A percentile compares a stretch with the other conserved stretches of the same genome.
These are phyloP conservation scores for Mythimna loreyi DNA, from an alignment of 2,888 invertebrate species.

Conservation along the genomic window DNA sequence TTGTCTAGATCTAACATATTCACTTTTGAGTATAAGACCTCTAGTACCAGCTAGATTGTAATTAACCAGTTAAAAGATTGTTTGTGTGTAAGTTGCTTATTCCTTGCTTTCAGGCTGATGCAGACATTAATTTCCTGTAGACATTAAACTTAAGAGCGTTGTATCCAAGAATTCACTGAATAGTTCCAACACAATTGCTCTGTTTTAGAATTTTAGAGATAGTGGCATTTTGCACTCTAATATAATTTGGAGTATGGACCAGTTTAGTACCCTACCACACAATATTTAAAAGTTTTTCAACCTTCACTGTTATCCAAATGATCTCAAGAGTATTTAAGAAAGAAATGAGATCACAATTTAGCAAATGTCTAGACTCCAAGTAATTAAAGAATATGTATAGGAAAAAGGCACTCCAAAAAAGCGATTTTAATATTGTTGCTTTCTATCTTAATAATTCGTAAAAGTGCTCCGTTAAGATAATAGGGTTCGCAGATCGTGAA, in stretches of 20 bases:
- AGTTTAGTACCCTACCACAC: background rate
- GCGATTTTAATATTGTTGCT: constrained; percentile 78
- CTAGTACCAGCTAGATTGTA: too few species aligned
- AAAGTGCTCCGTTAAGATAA: constrained; percentile 83
- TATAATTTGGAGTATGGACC: constrained; percentile 4
- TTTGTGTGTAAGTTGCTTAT: background rate
- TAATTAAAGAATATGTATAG: constrained; percentile 40
- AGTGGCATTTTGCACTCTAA: constrained; percentile 21
- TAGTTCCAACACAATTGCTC: constrained; percentile 8
- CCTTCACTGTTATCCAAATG: constrained; percentile 1
- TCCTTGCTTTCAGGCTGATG: constrained; percentile 17
- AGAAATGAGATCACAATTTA: background rate
- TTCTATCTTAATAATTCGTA: constrained; percentile 83
- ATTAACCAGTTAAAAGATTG: too few species aligned
- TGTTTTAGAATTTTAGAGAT: constrained; percentile 17
- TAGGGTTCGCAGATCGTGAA: constrained; percentile 87
- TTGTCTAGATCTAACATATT: too few species aligned
- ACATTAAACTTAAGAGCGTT: constrained; percentile 21
- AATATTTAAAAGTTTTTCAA: constrained; percentile 20
- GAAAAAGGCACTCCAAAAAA: constrained; percentile 57
- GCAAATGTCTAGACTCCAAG: constrained; percentile 39
- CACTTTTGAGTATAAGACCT: too few species aligned
- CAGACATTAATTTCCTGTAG: constrained; percentile 42
- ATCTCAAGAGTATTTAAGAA: background rate
- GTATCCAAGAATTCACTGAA: constrained; percentile 29